Evolutionary conservation across 2,888 invertebrate genomes (phyloP), one percentile per base, ranked within the genome.

Genomic region (Atrina japonica): DNA sequence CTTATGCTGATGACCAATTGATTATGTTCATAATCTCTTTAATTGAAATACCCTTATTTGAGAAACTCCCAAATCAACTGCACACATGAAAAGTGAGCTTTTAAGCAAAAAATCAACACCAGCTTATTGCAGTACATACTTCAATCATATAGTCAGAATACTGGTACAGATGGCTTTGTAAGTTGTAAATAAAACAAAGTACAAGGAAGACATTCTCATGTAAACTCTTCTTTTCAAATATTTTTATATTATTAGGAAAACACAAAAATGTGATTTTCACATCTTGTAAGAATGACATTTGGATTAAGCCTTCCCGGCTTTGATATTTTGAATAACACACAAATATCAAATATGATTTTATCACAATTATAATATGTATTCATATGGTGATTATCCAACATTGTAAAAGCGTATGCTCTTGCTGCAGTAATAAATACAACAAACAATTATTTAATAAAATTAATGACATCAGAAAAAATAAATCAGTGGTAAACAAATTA

Each of bases 241-340:
- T 27, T 52, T 9, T 27, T 50, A 27, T 29, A 58, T 59, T 2
- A 58, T 69, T 47, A 23, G 18, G 9, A 55, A 21, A n/a, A 41
- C 30, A 56, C 67, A 72, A 16, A 67, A 27, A 29, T 18, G 3
- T 3, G 35, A 23, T 18, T 65, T 27, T 53, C 27, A 47, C n/a
- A 61, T n/a, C 16, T 21, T 16, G 6, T 14, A 3, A 58, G 14
- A n/a, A 23, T 47, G 41, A 63, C 3, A 14, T 14, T 29, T 18
- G 43, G n/a, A 16, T 29, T 35, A 7, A 2, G 27, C n/a, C n/a
- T 59, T 3, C 50, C 66, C 40, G 45, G 30, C 0, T 21, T 50
- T 5, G 71, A 53, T 14, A 43, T 65, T 59, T 70, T 70, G n/a
- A 49, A 40, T 5, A 59, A 21, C 23, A 25, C 25, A 49, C 41